phyloP scores from a whole-genome alignment of 2,888 invertebrate genomes.

The Oscheius sp. region DNA sequence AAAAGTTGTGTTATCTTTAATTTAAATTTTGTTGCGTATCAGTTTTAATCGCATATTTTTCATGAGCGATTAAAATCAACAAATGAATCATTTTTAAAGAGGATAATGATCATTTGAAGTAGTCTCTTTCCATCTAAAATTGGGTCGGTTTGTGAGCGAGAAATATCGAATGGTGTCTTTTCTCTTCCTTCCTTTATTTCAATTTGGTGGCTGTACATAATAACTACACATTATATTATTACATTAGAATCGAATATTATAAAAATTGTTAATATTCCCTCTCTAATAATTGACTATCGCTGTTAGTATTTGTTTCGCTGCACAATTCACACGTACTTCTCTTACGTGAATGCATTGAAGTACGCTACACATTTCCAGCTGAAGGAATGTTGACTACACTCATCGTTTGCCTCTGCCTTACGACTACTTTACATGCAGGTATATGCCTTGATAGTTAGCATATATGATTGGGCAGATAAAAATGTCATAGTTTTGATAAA shows the following conservation, averaged over 20 bases:
- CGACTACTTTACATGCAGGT: conserved; percentile 43
- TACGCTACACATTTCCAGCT: conserved; percentile 38
- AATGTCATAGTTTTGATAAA: conserved; percentile 30
- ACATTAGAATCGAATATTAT: conserved; percentile 31
- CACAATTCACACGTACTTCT: conserved; percentile 38
- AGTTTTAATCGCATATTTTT: conserved; percentile 33
- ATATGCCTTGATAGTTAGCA: conserved; percentile 27
- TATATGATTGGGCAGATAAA: conserved; percentile 30
- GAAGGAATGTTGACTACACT: conserved; percentile 40
- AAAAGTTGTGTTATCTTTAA: conserved; percentile 37
- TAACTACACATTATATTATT: conserved; percentile 36
- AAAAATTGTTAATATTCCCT: conserved; percentile 34
- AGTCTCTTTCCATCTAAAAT: conserved; percentile 34
- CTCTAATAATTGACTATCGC: conserved; percentile 7
- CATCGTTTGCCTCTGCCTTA: conserved; percentile 38
- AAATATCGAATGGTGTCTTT: conserved; percentile 41
- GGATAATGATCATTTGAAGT: conserved; percentile 42
- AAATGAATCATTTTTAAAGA: conserved; percentile 44
- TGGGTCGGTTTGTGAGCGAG: conserved; percentile 38
- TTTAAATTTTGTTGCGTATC: conserved; percentile 30
- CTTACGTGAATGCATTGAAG: conserved; percentile 38
- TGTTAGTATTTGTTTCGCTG: conserved; percentile 33
- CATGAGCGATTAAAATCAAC: conserved; percentile 38
- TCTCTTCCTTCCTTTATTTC: conserved; percentile 41
- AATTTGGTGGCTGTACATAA: conserved; percentile 38